Base-by-base conservation (phyloP, 92 coral and sea anemone species). In the Zoanthus sociatus region DNA sequence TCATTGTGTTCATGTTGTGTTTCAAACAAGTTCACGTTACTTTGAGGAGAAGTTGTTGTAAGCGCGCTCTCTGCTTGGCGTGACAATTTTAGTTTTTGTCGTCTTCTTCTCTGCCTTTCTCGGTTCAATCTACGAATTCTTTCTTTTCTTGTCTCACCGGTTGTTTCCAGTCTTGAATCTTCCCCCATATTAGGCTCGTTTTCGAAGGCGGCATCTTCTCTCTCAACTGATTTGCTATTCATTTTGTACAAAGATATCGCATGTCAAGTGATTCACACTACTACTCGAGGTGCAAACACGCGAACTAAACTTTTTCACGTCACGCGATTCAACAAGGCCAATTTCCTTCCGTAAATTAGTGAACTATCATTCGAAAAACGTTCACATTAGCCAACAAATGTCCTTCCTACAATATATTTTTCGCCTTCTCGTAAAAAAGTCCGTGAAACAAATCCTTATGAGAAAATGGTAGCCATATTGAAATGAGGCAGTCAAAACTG, bases 81-180 rank as follows among this genome's bases (percentile, higher is more conserved):
- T 94, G 98, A 94, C 98, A 94, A 93, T 92, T 94, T 94, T 54
- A 94, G 93, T 93, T 94, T 94, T 94, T 93, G 93, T 88, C 98
- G 98, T 93, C 98, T 94, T 93, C 98, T 92, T 68, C 98, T 94
- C 87, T 94, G 98, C 76, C 98, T 94, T 93, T 94, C 98, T 93
- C 98, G 93, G 76, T 94, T 94, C 86, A 94, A 70, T 77, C 98
- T 92, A 86, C 98, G 98, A 82, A 94, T 94, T 84, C 98, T 89
- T 18, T 94, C 98, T 31, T 89, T 93, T 61, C 98, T 93, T 72
- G 88, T 93, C 78, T 94, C 98, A n/a, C 72, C 58, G 32, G 92
- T 78, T 75, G 90, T 78, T 88, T 90, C 95, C 70, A 78, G 90
- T 89, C 82, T 89, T 67, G 95, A 84, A 89, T 93, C 98, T 63